Evolutionary conservation across 2,113 vertebrate genomes (phyloP), one percentile per base, ranked within the genome.

Genomic region (Nycticryphes semicollaris): DNA sequence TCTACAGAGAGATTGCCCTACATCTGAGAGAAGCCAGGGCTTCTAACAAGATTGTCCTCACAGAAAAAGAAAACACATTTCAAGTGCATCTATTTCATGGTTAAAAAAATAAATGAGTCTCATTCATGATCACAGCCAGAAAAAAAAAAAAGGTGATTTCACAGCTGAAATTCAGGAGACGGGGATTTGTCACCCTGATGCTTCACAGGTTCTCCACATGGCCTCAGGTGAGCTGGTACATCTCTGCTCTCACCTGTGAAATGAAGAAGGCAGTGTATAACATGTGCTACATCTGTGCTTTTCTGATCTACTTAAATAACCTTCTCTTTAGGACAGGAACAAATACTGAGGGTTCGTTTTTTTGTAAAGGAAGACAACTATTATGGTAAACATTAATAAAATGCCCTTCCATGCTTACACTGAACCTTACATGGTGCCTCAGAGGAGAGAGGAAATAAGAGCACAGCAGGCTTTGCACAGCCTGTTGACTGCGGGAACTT

Each of bases 1-100:
- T 62, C 89, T 85, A 57, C 53, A 79, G 66, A 87, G 73, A 87
- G 62, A 82, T 17, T 84, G 90, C 57, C 90, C 95, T 96, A 95
- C 68, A 91, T 96, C 35, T 79, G 57, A 94, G 53, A 84, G 28
- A 75, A 92, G 90, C 31, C 89, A 82, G 53, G 66, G 23, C 66
- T 79, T 60, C 47, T 48, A 90, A 90, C 8, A 47, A 64, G 48
- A 72, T 37, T 76, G 12, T 84, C 23, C 43, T 74, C 31, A 67
- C 8, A 41, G 57, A 53, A 48, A 37, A 5, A 64, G 43, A 82
- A 67, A 64, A 7, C 16, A 43, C 21, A 75, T 59, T 94, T 74
- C 60, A 88, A 86, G 19, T 50, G 8, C 19, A 90, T 69, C 66
- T 73, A 17, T 50, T 81, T 67, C 9, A 62, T 19, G 4, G 50